Conservation (phyloP, 1,140 invertebrate genomes). For the Drosophila willistoni region DNA sequence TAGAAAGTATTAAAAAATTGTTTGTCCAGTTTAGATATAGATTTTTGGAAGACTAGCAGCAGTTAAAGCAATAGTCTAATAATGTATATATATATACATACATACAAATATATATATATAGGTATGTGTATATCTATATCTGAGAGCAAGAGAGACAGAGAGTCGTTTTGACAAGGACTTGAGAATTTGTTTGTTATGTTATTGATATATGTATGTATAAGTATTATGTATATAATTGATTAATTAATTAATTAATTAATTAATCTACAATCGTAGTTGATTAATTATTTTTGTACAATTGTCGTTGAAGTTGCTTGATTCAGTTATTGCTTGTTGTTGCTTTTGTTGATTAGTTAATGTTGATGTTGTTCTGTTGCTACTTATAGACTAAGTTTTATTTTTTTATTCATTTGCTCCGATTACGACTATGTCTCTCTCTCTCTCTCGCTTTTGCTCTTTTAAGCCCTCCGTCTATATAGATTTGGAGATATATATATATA, state of each 20-base stretch:
- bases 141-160: slow-evolving; percentile 30
- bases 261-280: slow-evolving; percentile 6
- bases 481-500: slow-evolving; percentile 14
- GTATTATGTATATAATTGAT: slow-evolving; percentile 8
- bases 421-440: neutral
- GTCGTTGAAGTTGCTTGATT: slow-evolving; percentile 2
- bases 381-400: slow-evolving; percentile 8
- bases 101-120: neutral
- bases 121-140: slow-evolving; percentile 27
- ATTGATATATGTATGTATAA: slow-evolving; percentile 1
- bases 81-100: neutral
- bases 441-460: neutral
- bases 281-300: slow-evolving; percentile 9
- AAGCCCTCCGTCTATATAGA: neutral
- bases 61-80: slow-evolving; percentile 21
- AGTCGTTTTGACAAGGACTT: neutral
- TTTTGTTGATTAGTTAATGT: slow-evolving; percentile 14
- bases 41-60: slow-evolving; percentile 43
- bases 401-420: neutral
- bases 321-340: slow-evolving; percentile 7
- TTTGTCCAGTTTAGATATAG: slow-evolving; percentile 6
- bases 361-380: slow-evolving; percentile 17
- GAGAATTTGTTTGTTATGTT: slow-evolving; percentile 6
- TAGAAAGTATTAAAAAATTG: neutral
- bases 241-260: no score